Percentiles rank a stretch among this genome's conserved stretches.
These are phyloP conservation scores for Cataglyphis rosenhaueri DNA, from an alignment of 2,888 invertebrate species.

Conservation along the genomic window DNA sequence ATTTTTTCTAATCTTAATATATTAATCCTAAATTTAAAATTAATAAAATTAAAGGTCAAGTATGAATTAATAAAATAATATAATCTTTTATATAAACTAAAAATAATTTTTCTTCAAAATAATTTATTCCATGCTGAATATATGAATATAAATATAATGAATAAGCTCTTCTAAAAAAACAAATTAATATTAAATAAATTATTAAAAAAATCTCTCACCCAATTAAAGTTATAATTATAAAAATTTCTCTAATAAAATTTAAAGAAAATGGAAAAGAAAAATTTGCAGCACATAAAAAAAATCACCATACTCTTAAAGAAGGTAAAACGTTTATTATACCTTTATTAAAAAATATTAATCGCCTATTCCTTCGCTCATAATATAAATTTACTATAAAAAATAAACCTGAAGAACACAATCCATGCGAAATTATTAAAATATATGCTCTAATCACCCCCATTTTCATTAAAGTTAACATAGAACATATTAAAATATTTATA, in stretches of 20 bases:
- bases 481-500: no score
- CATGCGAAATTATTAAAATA: slow-evolving; percentile 89
- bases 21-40: slow-evolving; percentile 88
- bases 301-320: slow-evolving; percentile 88
- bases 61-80: slow-evolving; percentile 88
- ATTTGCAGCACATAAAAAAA: slow-evolving; percentile 89
- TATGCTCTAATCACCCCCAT: slow-evolving; percentile 77
- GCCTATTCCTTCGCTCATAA: slow-evolving; percentile 88
- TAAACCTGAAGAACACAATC: slow-evolving; percentile 89
- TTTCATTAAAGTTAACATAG: no score
- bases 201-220: no score
- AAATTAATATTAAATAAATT: background rate
- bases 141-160: background rate
- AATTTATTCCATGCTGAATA: slow-evolving; percentile 70
- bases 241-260: no score
- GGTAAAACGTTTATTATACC: slow-evolving; percentile 88
- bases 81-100: slow-evolving; percentile 86
- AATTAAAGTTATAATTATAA: no score
- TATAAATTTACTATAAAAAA: slow-evolving; percentile 89
- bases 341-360: slow-evolving; percentile 89
- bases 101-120: slow-evolving; percentile 88
- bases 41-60: slow-evolving; percentile 88
- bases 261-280: background rate
- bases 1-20: slow-evolving; percentile 83
- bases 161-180: background rate